Percentiles rank a stretch among this genome's conserved stretches.
Evolutionary conservation across 2,113 vertebrate genomes (phyloP).

Genomic region (Hyperopisus bebe): DNA sequence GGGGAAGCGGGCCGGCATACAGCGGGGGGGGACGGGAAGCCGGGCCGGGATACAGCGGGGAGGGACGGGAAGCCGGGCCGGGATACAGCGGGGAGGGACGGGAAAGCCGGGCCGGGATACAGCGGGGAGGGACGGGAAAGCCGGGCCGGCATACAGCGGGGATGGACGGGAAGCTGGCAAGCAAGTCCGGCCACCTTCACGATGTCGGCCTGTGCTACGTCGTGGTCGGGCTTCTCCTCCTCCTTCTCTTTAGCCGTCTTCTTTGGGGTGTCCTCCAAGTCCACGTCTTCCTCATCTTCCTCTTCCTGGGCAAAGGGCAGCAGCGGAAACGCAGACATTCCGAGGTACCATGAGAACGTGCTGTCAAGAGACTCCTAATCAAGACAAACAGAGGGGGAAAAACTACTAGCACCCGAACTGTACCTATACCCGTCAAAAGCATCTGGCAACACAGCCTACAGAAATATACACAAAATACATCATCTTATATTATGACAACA

Average conservation of each 20-base stretch:
- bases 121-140: background rate
- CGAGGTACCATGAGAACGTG: constrained; percentile 83
- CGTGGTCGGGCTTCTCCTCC: constrained; percentile 70
- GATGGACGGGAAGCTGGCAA: background rate
- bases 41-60: no score
- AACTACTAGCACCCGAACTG: background rate
- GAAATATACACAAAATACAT: background rate
- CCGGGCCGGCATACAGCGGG: background rate
- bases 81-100: background rate
- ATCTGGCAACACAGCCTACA: background rate
- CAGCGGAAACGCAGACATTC: constrained; percentile 72
- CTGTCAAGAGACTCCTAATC: constrained; percentile 77
- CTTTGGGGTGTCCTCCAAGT: constrained; percentile 56
- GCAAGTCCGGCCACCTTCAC: constrained; percentile 67
- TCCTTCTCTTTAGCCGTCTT: constrained; percentile 64
- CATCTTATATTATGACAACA: background rate
- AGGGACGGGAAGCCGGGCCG: no score
- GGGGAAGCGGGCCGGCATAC: no score
- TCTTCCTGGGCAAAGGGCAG: constrained; percentile 66
- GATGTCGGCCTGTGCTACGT: constrained; percentile 75
- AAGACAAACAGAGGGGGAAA: background rate
- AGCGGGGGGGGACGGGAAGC: background rate
- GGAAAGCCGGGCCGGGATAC: background rate
- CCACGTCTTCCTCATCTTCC: constrained; percentile 60
- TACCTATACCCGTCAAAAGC: background rate